Base-by-base conservation (phyloP, 2,888 invertebrate genomes). In the Dynastes tityus region DNA sequence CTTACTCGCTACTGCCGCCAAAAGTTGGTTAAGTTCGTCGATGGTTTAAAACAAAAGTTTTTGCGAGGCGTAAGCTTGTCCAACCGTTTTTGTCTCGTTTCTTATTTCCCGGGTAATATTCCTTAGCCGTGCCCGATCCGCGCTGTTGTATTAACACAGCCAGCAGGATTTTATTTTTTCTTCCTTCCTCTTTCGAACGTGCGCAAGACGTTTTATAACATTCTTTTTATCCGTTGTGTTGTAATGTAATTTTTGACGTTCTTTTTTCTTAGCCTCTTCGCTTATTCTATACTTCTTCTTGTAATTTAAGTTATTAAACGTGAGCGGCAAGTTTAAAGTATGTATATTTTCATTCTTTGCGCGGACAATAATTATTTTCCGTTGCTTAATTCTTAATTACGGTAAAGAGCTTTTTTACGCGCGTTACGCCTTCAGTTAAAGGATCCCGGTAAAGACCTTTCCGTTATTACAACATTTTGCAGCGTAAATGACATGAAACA, bases 21-120 rank as follows among this genome's bases (percentile, higher is more conserved):
- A 8, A 65, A 65, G 65, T 65, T 65, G 32, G 45, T 40, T 65
- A 16, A 65, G 40, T 40, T 6, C 65, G 29, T 65, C n/a, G 53
- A 53, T 3, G 53, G 65, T 65, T 65, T 65, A 65, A 65, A 65
- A 65, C 65, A 40, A 65, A 65, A 65, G 65, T 65, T 65, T 65
- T 37, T 40, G 40, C 40, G 27, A 8, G 40, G 32, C n/a, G 65
- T n/a, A 32, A 65, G 40, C 65, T n/a, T 65, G 22, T 32, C 8
- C 32, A n/a, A 16, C 6, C 65, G 16, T n/a, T 65, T 65, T 40
- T 40, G 13, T 65, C 40, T 27, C 29, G 11, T n/a, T 63, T 63
- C 63, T 29, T 29, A 32, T 63, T 63, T 27, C 29, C 13, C 11
- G 8, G 45, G 32, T 63, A 63, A 63, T 16, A 16, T 13, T 32